These are phyloP conservation scores for Periplaneta americana DNA, from an alignment of 1,140 invertebrate species.

Conservation along the genomic window DNA sequence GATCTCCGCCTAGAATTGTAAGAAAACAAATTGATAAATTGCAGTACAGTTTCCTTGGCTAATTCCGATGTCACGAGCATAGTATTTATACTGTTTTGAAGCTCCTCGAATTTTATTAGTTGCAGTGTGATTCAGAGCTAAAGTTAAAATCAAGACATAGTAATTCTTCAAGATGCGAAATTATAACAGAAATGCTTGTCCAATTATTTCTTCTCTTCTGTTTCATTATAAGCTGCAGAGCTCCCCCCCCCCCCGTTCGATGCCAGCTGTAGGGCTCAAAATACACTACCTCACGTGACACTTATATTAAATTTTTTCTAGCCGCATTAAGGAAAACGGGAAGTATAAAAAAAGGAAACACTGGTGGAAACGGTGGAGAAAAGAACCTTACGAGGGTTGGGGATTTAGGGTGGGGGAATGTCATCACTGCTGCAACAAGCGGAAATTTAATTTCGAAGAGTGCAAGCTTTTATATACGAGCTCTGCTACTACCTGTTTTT, in stretches of 20 bases:
- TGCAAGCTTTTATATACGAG: not conserved
- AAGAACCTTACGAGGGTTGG: not conserved
- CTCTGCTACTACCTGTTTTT: not conserved
- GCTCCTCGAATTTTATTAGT: too few species aligned
- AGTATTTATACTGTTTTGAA: too few species aligned
- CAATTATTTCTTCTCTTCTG: too few species aligned
- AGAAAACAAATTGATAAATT: too few species aligned
- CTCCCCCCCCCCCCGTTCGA: not conserved
- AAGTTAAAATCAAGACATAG: too few species aligned
- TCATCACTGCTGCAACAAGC: not conserved
- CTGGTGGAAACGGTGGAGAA: not conserved
- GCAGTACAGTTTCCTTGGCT: too few species aligned
- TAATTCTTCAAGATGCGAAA: too few species aligned
- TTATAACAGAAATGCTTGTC: too few species aligned
- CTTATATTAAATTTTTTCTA: not conserved
- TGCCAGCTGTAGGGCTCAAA: not conserved
- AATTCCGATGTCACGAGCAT: too few species aligned
- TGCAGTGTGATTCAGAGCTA: too few species aligned
- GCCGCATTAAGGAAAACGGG: not conserved
- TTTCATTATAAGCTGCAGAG: not conserved
- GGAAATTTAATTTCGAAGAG: not conserved
- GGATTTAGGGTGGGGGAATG: not conserved
- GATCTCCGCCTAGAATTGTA: too few species aligned
- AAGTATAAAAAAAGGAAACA: not conserved
- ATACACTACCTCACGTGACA: not conserved